A percentile compares a stretch with the other conserved stretches of the same genome.
These are phyloP conservation scores for Carassius gibelio DNA, from an alignment of 2,113 vertebrate genomes.

Conservation along the genomic window DNA sequence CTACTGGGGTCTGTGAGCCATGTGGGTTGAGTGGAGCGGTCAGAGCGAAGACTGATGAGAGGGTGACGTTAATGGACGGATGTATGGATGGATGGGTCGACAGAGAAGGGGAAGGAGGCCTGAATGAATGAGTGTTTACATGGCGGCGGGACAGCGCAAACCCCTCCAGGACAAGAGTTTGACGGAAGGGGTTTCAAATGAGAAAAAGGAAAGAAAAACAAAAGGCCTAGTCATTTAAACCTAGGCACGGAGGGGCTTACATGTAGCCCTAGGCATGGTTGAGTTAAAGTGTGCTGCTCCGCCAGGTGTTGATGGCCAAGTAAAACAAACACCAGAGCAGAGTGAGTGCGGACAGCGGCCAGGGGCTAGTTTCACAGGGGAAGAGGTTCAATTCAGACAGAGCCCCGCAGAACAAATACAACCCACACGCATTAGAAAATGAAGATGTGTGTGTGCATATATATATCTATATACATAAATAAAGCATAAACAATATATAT, in stretches of 20 bases:
- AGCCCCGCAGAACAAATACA: conserved; percentile 57
- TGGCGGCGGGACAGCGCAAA: conserved; percentile 71
- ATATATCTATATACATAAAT: too few species aligned
- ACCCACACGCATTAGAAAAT: conserved; percentile 50
- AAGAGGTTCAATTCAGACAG: conserved; percentile 63
- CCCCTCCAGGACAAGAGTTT: conserved; percentile 63
- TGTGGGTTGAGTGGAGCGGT: conserved; percentile 64
- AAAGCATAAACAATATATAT: too few species aligned
- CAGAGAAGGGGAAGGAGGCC: conserved; percentile 61
- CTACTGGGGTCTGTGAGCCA: conserved; percentile 66
- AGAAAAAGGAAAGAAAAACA: conserved; percentile 56
- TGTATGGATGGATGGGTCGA: conserved; percentile 49
- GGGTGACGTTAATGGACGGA: conserved; percentile 55
- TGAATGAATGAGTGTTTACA: conserved; percentile 71
- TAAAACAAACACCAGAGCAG: conserved; percentile 78
- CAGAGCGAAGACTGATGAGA: conserved; percentile 76
- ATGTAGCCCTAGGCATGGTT: conserved; percentile 70
- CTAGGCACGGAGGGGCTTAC: conserved; percentile 69
- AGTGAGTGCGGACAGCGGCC: conserved; percentile 60
- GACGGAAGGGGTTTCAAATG: conserved; percentile 50
- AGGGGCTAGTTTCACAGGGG: conserved; percentile 55
- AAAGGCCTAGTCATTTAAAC: conserved; percentile 57
- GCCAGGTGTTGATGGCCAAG: conserved; percentile 72
- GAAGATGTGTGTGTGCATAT: background rate
- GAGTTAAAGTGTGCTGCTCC: conserved; percentile 74